Conservation (phyloP, 2,113 vertebrate species). For the Gallinago undulata region DNA sequence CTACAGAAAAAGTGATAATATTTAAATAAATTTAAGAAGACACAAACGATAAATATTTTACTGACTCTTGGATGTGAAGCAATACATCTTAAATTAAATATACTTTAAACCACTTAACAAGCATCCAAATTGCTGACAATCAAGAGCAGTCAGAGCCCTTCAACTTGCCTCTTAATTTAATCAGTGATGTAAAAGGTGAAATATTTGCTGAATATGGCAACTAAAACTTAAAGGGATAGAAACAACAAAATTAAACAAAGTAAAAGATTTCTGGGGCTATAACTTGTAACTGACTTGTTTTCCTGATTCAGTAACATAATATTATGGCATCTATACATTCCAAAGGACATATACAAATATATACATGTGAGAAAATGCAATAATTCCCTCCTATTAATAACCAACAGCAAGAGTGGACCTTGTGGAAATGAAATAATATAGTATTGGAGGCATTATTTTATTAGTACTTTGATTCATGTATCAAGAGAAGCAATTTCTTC, state of each 20-base stretch:
- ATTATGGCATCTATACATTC: neutral
- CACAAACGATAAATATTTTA: neutral
- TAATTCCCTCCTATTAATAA: neutral
- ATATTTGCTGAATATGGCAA: neutral
- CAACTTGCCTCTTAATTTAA: constrained; percentile 24
- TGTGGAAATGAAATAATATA: neutral
- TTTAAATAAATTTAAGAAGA: neutral
- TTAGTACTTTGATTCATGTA: neutral
- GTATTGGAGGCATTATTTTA: neutral
- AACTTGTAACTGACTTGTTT: neutral
- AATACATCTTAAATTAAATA: constrained; percentile 4
- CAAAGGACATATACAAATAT: neutral
- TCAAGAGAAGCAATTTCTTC: neutral
- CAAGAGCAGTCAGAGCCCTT: neutral
- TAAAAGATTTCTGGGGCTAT: neutral
- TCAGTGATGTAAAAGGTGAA: constrained; percentile 2
- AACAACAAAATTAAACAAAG: neutral
- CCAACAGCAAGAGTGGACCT: neutral
- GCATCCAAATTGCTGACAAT: neutral
- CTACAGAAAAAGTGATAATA: neutral
- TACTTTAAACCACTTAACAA: constrained; percentile 12
- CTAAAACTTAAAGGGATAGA: neutral
- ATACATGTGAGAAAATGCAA: neutral
- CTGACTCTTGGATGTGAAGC: neutral
- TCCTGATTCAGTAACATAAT: neutral